Evolutionary conservation across 1,140 invertebrate genomes (phyloP).

Genomic region (Drosophila bipectinata): DNA sequence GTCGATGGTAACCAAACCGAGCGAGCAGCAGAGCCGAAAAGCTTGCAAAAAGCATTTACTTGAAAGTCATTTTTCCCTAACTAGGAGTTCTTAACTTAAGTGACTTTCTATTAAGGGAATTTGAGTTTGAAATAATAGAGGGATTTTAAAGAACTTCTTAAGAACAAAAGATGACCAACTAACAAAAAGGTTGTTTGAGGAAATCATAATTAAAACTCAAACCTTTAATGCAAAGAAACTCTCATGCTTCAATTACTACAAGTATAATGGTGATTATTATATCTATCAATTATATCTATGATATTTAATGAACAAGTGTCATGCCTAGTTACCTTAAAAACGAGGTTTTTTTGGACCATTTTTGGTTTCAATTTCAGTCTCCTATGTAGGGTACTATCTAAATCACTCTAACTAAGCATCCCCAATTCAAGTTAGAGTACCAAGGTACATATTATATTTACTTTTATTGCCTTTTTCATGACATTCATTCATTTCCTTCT

Average conservation of each 20-base stretch:
- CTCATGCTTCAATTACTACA: background rate
- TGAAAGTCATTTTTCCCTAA: slow-evolving; percentile 42
- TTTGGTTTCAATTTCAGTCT: background rate
- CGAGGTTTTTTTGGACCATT: background rate
- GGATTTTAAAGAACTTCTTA: too few relatives aligned
- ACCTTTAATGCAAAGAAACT: background rate
- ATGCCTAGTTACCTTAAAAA: background rate
- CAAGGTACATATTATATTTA: slow-evolving; percentile 18
- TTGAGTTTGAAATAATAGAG: background rate
- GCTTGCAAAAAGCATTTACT: slow-evolving; percentile 61
- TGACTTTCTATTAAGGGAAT: background rate
- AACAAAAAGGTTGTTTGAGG: background rate
- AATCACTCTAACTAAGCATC: slow-evolving; percentile 1
- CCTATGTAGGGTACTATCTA: background rate
- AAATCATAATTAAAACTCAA: background rate
- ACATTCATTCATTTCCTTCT: slow-evolving; percentile 79
- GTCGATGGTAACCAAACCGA: slow-evolving; percentile 44
- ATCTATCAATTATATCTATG: background rate
- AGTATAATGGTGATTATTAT: background rate
- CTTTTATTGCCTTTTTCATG: slow-evolving; percentile 53
- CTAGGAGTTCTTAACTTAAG: slow-evolving; percentile 8
- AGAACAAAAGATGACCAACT: too few relatives aligned
- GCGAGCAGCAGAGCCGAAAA: slow-evolving; percentile 21
- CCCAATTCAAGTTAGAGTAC: slow-evolving; percentile 30
- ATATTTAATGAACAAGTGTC: background rate